Base-by-base conservation (phyloP, 2,888 invertebrate genomes). In the Apotomis capreana region DNA sequence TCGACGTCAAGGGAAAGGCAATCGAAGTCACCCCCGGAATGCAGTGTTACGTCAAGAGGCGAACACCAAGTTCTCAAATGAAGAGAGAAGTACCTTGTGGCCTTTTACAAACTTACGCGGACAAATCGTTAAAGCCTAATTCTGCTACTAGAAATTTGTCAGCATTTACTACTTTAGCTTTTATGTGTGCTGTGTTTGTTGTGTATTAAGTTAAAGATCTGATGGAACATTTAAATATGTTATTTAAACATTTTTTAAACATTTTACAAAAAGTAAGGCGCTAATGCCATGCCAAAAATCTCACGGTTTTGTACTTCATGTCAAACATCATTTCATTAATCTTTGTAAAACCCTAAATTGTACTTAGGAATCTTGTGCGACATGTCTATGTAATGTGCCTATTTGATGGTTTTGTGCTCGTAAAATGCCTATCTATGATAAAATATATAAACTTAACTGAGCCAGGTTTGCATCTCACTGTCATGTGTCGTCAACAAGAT, bases 1-100 rank as follows among this genome's bases (percentile, higher is more conserved):
- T 78, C 5, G 77, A 77, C 58, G 74, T 72, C 44, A 78, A 78
- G 68, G 77, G 77, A 3, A 57, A 61, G 4, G 75, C 77, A 5
- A 70, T 78, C n/a, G 26, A 68, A 46, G 76, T 78, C 15, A 76
- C 75, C 10, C 73, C 74, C 9, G 77, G 76, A 13, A 76, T 76
- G 77, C 59, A 74, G 63, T 78, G 77, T 65, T 78, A 75, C 61
- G 75, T 78, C n/a, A 76, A 75, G 40, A 65, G 76, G 13, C 58
- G 51, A 49, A 74, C 67, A n/a, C 57, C 69, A 4, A 58, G 9
- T 52, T 68, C 70, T n/a, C 67, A 44, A 57, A 68, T 76, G 74
- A 76, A 65, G 59, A 73, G 74, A 49, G 68, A 68, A 3, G 74
- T 78, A 4, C 73, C 76, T 1, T 78, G 77, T 69, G 76, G 73